Percentiles rank a stretch among this genome's conserved stretches.
Evolutionary conservation across 2,797 vertebrate species (phyloP).

Genomic region (Pyrocephalus nanus): DNA sequence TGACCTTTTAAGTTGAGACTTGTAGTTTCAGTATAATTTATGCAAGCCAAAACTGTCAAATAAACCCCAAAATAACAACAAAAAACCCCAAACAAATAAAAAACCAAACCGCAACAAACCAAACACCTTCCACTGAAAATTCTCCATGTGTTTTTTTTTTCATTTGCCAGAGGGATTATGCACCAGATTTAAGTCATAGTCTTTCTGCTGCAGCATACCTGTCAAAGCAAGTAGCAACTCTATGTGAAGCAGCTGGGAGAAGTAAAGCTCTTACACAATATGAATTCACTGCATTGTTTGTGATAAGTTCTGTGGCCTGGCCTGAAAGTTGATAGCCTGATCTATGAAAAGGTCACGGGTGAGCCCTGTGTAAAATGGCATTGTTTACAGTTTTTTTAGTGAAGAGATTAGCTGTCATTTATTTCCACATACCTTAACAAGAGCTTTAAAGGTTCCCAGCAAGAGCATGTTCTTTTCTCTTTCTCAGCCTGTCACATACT

Average conservation of each 20-base stretch:
- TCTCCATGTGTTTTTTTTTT: background rate
- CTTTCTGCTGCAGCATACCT: background rate
- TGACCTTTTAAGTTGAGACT: slow-evolving; percentile 27
- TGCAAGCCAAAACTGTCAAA: background rate
- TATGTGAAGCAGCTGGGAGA: background rate
- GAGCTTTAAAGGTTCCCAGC: slow-evolving; percentile 83
- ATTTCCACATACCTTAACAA: slow-evolving; percentile 88
- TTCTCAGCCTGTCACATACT: slow-evolving; percentile 93
- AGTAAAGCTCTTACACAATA: slow-evolving; percentile 40
- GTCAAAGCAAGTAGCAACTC: background rate
- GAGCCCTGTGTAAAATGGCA: slow-evolving; percentile 86
- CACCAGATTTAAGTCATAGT: background rate
- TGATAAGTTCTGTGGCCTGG: slow-evolving; percentile 51
- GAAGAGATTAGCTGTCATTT: slow-evolving; percentile 94
- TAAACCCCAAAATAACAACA: background rate
- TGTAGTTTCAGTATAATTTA: slow-evolving; percentile 11
- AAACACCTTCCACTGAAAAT: background rate
- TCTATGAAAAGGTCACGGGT: slow-evolving; percentile 77
- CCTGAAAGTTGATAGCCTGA: slow-evolving; percentile 71
- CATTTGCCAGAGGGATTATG: background rate
- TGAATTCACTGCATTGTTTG: slow-evolving; percentile 55
- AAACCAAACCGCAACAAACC: background rate
- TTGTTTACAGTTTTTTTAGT: slow-evolving; percentile 96
- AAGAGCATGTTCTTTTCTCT: slow-evolving; percentile 78
- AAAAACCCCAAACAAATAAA: background rate